Evolutionary conservation across 2,113 vertebrate species (phyloP), one percentile per base, ranked within the genome.

Genomic region (Spizaetus ornatus): DNA sequence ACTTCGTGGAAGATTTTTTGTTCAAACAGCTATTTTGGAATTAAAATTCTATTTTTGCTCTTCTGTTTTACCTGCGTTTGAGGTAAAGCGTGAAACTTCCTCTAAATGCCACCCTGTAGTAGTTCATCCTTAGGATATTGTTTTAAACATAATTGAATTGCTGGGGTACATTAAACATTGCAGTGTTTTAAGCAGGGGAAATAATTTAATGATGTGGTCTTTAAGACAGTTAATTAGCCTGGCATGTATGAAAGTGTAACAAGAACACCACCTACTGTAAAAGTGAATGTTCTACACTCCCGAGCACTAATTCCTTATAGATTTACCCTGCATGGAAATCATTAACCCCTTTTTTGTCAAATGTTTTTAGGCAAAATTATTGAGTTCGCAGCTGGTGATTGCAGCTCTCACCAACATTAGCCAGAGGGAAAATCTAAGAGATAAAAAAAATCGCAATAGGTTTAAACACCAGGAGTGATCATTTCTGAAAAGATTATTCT

Each of bases 221-320:
- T 98, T 97, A 96, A 96, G 98, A 97, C 94, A 93, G 97, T 98
- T 98, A 98, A 98, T 98, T 98, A 98, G 98, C 92, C 96, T 96
- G 95, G 97, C 97, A 95, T 97, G 97, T 98, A 98, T 97, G 98
- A 99, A 98, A 98, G 98, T 98, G 98, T 98, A 98, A 98, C 98
- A 98, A 98, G 98, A 98, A 98, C 98, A 98, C 98, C 98, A 98
- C 98, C 98, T 99, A 98, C 98, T 98, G 98, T 98, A 98, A 98
- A 98, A 98, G 97, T 48, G 95, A 98, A 98, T 95, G 98, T 97
- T 98, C 98, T 98, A 97, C 98, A 98, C 97, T 98, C 92, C 53
- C 6, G 45, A 97, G 95, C 86, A 91, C 93, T 97, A 97, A 89
- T 97, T 97, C 97, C 96, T 96, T 65, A 65, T 96, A 89, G 97